phyloP scores from a whole-genome alignment of 2,113 vertebrate genomes.

The Pterocles orientalis region DNA sequence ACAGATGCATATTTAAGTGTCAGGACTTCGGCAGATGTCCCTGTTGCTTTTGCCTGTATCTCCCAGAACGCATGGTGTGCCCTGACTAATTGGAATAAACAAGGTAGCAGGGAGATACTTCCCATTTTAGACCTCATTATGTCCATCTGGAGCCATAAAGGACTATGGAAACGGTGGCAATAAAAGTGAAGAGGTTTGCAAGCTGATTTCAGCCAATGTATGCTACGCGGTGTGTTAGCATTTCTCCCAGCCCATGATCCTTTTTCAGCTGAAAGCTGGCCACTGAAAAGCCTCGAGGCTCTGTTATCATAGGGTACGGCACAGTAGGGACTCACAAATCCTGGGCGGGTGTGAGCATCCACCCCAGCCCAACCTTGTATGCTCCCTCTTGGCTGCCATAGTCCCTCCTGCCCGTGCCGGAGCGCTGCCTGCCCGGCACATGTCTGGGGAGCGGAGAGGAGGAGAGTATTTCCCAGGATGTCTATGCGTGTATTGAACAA shows the following conservation, averaged over 20 bases:
- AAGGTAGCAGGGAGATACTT: background rate
- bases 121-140: background rate
- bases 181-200: slow-evolving; percentile 16
- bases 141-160: background rate
- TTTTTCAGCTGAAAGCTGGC: background rate
- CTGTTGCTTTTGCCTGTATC: background rate
- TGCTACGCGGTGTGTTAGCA: background rate
- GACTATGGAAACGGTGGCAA: background rate
- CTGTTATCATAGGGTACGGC: background rate
- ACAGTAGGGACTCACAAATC: background rate
- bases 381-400: background rate
- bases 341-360: background rate
- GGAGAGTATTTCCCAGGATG: background rate
- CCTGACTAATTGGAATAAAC: background rate
- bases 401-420: background rate
- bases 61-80: background rate
- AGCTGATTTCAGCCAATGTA: background rate
- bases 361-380: background rate
- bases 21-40: slow-evolving; percentile 40
- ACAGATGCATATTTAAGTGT: slow-evolving; percentile 53
- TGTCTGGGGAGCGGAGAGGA: background rate
- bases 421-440: background rate
- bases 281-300: background rate
- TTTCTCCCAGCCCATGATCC: background rate
- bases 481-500: background rate